Evolutionary conservation across 2,888 invertebrate genomes (phyloP), one percentile per base, ranked within the genome.

Genomic region (Ommatoiulus sabulosus): DNA sequence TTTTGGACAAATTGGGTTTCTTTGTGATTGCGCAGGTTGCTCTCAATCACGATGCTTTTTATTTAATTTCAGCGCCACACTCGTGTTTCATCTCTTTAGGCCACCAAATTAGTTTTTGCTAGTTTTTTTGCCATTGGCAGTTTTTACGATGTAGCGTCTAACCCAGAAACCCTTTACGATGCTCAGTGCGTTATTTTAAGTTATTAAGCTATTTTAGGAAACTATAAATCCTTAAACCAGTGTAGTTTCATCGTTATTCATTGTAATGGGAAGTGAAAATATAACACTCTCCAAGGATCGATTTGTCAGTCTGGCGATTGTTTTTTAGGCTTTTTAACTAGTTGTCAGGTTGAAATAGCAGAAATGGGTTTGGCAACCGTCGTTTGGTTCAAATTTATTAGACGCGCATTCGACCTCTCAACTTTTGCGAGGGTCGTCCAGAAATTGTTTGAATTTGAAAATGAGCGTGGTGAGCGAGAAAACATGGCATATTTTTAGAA

Each of bases 191-290:
- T 72, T 72, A 72, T 24, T 15, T 24, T 72, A 72, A 72, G 72
- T 72, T 72, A 72, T 72, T 72, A 24, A 8, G 10, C 24, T 24
- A 24, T 24, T 72, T 72, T 24, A 5, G 72, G 72, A 72, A 63
- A 24, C 72, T 72, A 24, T 72, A 72, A 24, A 72, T 24, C 72
- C 72, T 72, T 24, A 72, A 72, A 72, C 72, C 72, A 24, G 24
- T 24, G 24, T 72, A 20, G 24, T 10, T 24, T 24, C 20, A 4
- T 63, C 63, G 63, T 63, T 63, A 63, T 72, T 72, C 72, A 72
- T 72, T n/a, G 72, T 72, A 24, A 72, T 20, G 72, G 7, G 8
- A 72, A 24, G 7, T 24, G 72, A 72, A 72, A 20, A 24, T 6
- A 72, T 24, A 72, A 24, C 24, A 72, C 24, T 6, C 72, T 24